Evolutionary conservation across 2,113 vertebrate species (phyloP), one percentile per base, ranked within the genome.

Genomic region (Colossoma macropomum): DNA sequence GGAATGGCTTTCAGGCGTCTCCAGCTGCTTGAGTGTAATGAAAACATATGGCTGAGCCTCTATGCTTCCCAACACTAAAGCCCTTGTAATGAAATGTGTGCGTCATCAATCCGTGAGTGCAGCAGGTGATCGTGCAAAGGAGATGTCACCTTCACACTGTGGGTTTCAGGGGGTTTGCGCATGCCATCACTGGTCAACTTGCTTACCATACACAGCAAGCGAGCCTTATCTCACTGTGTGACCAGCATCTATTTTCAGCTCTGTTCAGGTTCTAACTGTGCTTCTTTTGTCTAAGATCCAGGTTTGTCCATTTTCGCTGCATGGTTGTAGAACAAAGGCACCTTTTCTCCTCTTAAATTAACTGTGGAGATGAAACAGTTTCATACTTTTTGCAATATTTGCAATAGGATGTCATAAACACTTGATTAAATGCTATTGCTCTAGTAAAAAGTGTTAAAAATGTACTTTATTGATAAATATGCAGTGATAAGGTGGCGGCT

Each of bases 1-100:
- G 73, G 73, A 30, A 41, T 45, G 17, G 32, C 45, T 77, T 86
- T 11, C 27, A 82, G 77, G 45, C 16, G 12, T 69, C 60, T 72
- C 15, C 68, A 69, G 30, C 63, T 13, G 25, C 56, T 60, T 19
- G 27, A 28, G 28, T 68, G 21, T 73, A 84, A 68, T 23, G 23
- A 80, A 77, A 80, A 65, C 59, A 77, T 79, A 34, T 71, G 38
- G 62, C 52, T 23, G 52, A 13, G 48, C 68, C 48, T 21, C 32
- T n/a, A 59, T 11, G 15, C 25, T 28, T 3, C 25, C 52, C 41
- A 59, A 1, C 72, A 28, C 17, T 50, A 80, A 77, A 81, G 45
- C 73, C 12, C 3, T 28, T 68, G 66, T 70, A 65, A 73, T 62
- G 41, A 84, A 65, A 68, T 50, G 19, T 32, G 66, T 75, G 78